phyloP scores from a whole-genome alignment of 30 jellyfish, hydroid and myxozoan genomes.

The Clytia hemisphaerica region DNA sequence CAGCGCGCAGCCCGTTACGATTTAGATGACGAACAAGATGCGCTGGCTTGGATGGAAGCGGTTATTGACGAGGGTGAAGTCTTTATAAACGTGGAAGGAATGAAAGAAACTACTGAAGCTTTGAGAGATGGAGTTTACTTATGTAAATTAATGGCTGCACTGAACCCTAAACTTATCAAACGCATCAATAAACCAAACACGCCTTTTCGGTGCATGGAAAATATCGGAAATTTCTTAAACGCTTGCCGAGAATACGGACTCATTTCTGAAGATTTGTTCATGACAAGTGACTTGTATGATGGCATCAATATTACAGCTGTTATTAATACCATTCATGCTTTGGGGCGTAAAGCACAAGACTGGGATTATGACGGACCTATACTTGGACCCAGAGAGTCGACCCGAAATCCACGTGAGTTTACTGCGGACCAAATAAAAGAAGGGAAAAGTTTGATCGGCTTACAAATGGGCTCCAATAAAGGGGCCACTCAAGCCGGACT shows the following conservation, averaged over 20 bases:
- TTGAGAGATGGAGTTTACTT: slow-evolving; percentile 58
- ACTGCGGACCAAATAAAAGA: slow-evolving; percentile 75
- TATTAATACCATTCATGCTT: slow-evolving; percentile 68
- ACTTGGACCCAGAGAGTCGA: slow-evolving; percentile 93
- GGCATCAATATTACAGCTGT: slow-evolving; percentile 52
- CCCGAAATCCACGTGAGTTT: slow-evolving; percentile 68
- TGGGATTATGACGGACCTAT: slow-evolving; percentile 62
- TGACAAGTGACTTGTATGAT: slow-evolving; percentile 47
- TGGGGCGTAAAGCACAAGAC: slow-evolving; percentile 73
- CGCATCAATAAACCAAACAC: slow-evolving; percentile 33
- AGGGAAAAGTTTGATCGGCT: slow-evolving; percentile 70
- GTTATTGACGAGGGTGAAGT: slow-evolving; percentile 40
- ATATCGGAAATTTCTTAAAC: slow-evolving; percentile 20
- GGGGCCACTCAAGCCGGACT: slow-evolving; percentile 99
- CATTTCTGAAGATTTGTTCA: slow-evolving; percentile 21
- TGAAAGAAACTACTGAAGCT: slow-evolving; percentile 17
- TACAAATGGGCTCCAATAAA: slow-evolving; percentile 95
- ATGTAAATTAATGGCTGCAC: slow-evolving; percentile 22
- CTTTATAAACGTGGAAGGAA: slow-evolving; percentile 35
- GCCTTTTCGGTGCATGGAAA: slow-evolving; percentile 62
- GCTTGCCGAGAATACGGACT: slow-evolving; percentile 41
- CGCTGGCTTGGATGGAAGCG: slow-evolving; percentile 93
- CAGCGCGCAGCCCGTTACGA: slow-evolving; percentile 57
- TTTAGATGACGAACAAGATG: slow-evolving; percentile 59
- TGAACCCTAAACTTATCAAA: slow-evolving; percentile 31